phyloP scores from a whole-genome alignment of 1,140 invertebrate species.

The Drosophila willistoni region DNA sequence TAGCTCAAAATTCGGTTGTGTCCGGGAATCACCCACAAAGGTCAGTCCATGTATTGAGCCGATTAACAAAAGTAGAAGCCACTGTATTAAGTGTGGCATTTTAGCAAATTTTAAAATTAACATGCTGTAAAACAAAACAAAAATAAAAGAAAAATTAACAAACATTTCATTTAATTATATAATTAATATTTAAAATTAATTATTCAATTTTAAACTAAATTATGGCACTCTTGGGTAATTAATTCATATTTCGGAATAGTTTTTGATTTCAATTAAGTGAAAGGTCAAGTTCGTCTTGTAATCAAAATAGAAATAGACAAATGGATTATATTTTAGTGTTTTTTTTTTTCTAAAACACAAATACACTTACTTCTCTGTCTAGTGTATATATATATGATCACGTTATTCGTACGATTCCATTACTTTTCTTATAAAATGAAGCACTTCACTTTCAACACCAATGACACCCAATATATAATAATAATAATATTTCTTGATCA shows the following conservation, averaged over 20 bases:
- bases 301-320: too few relatives aligned
- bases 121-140: slow-evolving; percentile 61
- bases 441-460: neutral
- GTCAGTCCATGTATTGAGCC: slow-evolving; percentile 37
- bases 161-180: neutral
- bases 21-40: slow-evolving; percentile 36
- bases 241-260: too few relatives aligned
- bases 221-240: too few relatives aligned
- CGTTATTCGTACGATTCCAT: neutral
- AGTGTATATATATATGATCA: too few relatives aligned
- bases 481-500: neutral
- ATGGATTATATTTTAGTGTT: too few relatives aligned
- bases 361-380: too few relatives aligned
- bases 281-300: too few relatives aligned
- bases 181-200: too few relatives aligned
- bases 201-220: too few relatives aligned
- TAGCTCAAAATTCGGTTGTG: slow-evolving; percentile 63
- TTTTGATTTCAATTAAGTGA: too few relatives aligned
- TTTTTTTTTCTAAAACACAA: too few relatives aligned
- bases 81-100: slow-evolving; percentile 50
- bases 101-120: slow-evolving; percentile 72
- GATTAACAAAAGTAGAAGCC: slow-evolving; percentile 50
- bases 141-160: neutral
- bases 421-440: neutral
- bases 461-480: neutral